Evolutionary conservation across 92 coral and sea anemone genomes (phyloP), one percentile per base, ranked within the genome.

Genomic region (Pocillopora meandrina): DNA sequence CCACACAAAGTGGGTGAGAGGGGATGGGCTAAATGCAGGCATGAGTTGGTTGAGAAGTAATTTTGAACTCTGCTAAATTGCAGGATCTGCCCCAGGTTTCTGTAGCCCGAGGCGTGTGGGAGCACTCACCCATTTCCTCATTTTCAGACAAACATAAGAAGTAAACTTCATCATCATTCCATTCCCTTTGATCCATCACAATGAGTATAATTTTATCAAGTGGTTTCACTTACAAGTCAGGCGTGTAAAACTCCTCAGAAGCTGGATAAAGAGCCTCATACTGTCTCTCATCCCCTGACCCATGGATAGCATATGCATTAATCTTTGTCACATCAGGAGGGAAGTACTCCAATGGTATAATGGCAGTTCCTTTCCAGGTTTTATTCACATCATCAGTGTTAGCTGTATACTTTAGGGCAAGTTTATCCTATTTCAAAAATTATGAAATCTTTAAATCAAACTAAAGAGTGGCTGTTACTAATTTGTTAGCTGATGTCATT

Each of bases 231-330:
- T 87, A 96, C 99, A 96, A 96, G 81, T 96, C 96, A 47, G 99
- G 98, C 65, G 89, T 85, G 56, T 87, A 20, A 59, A 92, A 88
- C 31, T 91, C 89, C 75, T 91, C 64, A 52, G 89, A 74, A 21
- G 97, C 95, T 35, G 99, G 98, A 59, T 92, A 92, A 21, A 96
- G 87, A 35, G 99, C 99, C 62, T 94, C 97, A 76, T 96, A 96
- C 66, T 91, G 90, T 34, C 98, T 91, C 35, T 35, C 47, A 12
- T 84, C 89, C 4, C 94, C 98, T 35, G 98, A 89, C 10, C 99
- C 99, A 82, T 96, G 99, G 26, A 96, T 96, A 14, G 99, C 99
- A 88, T 92, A 96, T 15, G 99, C 98, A 76, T 96, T 96, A 17
- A 94, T 64, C 84, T 83, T 94, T 55, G 75, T 55, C 73, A 96